A percentile compares a stretch with the other conserved stretches of the same genome.
Conservation (phyloP, 2,113 vertebrate genomes). For the Thunnus maccoyii region DNA sequence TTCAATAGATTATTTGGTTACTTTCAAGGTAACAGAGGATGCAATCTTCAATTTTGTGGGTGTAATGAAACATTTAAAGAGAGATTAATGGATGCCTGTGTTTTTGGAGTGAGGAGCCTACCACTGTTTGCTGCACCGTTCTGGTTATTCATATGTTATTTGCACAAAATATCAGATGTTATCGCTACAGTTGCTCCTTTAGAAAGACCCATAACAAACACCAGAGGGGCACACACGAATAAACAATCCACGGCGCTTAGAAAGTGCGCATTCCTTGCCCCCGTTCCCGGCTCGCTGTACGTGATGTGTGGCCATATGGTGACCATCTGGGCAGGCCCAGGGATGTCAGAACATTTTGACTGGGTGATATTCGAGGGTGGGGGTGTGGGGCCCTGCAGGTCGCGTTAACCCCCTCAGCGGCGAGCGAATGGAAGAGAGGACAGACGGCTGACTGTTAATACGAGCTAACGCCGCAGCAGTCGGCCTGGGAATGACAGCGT, state of each 20-base stretch:
- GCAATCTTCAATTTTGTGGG: neutral
- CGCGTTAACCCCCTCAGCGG: conserved; percentile 49
- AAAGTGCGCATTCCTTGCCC: conserved; percentile 43
- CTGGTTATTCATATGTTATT: conserved; percentile 28
- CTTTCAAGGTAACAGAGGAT: neutral
- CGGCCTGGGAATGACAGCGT: conserved; percentile 19
- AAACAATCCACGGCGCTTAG: conserved; percentile 38
- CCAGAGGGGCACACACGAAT: conserved; percentile 30
- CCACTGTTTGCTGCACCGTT: neutral
- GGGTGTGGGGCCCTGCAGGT: conserved; percentile 40
- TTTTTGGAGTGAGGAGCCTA: neutral
- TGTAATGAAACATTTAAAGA: neutral
- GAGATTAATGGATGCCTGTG: neutral
- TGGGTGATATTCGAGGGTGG: conserved; percentile 44
- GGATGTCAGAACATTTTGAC: conserved; percentile 62
- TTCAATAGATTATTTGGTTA: neutral
- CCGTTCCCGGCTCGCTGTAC: conserved; percentile 52
- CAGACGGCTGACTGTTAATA: conserved; percentile 23
- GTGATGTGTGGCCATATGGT: conserved; percentile 75
- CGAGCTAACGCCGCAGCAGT: conserved; percentile 12
- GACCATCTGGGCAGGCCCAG: conserved; percentile 77
- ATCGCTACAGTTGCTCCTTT: conserved; percentile 30
- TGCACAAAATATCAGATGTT: conserved; percentile 39
- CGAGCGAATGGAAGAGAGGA: neutral
- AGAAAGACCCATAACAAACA: conserved; percentile 31